Base-by-base conservation (phyloP, 2,888 invertebrate species). In the Pandemis cinnamomeana region DNA sequence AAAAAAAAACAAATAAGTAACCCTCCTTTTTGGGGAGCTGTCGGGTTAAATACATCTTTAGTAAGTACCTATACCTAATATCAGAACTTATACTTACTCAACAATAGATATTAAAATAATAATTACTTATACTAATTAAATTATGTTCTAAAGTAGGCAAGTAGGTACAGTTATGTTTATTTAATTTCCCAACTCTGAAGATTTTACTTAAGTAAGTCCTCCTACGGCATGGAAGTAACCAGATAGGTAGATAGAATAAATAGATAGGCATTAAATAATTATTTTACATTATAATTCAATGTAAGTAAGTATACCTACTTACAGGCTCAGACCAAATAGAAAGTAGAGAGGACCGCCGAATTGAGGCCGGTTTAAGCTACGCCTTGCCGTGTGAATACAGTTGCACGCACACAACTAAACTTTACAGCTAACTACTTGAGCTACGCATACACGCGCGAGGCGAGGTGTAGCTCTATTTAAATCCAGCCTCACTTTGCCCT, bases 81-180 rank as follows among this genome's bases (percentile, higher is more conserved):
- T 36, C 2, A 36, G 2, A 51, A 51, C 10, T 20, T 51, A 53
- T 20, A 2, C 7, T 58, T 66, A 71, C 64, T 71, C 58, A 66
- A 58, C 64, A 71, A 46, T 66, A 61, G n/a, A n/a, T 51, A 51
- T n/a, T n/a, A 6, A 5, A n/a, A 51, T 51, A n/a, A 51, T 51
- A 51, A 44, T 44, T 44, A 44, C 44, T 20, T 20, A 44, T 44
- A 44, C 44, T 44, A 44, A 44, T 44, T 4, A 44, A 44, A 44
- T 44, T 4, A 44, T 44, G 5, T 44, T 44, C 7, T 36, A 36
- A 36, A 36, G 27, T 36, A 36, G 27, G 27, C 27, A 36, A 36
- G 27, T 36, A 36, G 27, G 27, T 36, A 36, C 27, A 36, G 27
- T 36, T 36, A n/a, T n/a, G 27, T 2, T 44, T 44, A 44, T 44